phyloP scores from a whole-genome alignment of 2,888 invertebrate species.

The Sphaerophoria rueppellii region DNA sequence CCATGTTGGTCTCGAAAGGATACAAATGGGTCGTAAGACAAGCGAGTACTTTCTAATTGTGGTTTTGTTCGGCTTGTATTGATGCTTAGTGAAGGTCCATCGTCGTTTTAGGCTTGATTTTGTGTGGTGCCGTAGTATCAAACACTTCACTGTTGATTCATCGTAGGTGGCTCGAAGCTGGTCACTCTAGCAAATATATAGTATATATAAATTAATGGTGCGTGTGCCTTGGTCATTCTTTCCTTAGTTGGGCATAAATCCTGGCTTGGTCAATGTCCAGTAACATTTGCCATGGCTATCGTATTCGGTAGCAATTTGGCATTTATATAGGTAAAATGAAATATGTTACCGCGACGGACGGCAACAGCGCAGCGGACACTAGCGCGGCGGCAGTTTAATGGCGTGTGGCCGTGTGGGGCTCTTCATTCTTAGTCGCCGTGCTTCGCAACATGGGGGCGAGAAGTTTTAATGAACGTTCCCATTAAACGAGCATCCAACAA shows the following conservation, averaged over 20 bases:
- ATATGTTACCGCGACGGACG: slow-evolving; percentile 51
- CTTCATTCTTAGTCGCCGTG: slow-evolving; percentile 44
- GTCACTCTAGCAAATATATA: slow-evolving; percentile 68
- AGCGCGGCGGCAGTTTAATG: slow-evolving; percentile 57
- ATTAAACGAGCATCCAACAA: slow-evolving; percentile 40
- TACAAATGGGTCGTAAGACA: slow-evolving; percentile 55
- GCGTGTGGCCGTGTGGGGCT: slow-evolving; percentile 68
- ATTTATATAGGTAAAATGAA: slow-evolving; percentile 67
- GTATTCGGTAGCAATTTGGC: slow-evolving; percentile 72
- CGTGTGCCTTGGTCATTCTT: slow-evolving; percentile 64
- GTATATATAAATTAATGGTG: slow-evolving; percentile 65
- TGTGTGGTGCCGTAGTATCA: slow-evolving; percentile 71
- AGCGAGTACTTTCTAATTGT: slow-evolving; percentile 48
- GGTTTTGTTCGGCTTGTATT: slow-evolving; percentile 36
- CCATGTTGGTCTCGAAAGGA: slow-evolving; percentile 51
- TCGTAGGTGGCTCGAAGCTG: slow-evolving; percentile 72
- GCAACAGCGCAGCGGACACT: slow-evolving; percentile 6
- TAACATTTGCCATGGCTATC: slow-evolving; percentile 28
- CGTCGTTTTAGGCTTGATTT: slow-evolving; percentile 52
- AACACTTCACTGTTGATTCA: slow-evolving; percentile 72
- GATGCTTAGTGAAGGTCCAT: too few species aligned
- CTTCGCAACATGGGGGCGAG: slow-evolving; percentile 71
- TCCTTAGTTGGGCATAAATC: neutral
- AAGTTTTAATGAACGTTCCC: slow-evolving; percentile 66
- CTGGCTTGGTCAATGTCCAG: slow-evolving; percentile 5